Conservation (phyloP, 23 tunicate species). For the Halocynthia roretzi region DNA sequence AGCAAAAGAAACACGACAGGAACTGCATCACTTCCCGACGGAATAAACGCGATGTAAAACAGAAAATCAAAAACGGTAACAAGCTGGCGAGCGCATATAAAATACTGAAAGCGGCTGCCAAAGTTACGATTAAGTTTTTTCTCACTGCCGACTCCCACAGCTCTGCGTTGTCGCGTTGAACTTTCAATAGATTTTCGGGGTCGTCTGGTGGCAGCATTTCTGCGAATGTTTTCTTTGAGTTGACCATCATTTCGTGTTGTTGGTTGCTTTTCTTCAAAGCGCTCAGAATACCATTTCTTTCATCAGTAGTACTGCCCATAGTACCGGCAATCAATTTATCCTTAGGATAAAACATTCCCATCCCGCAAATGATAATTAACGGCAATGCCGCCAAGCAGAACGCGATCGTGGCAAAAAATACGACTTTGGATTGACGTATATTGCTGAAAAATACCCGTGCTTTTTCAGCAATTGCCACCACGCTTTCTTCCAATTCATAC, state of each 20-base stretch:
- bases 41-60: conserved; percentile 13
- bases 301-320: not conserved
- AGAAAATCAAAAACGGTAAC: conserved; percentile 13
- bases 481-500: too few species aligned
- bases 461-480: not conserved
- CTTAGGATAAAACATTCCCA: conserved; percentile 17
- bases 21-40: not conserved
- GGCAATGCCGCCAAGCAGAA: conserved; percentile 2
- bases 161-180: not conserved
- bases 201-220: not conserved
- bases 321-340: not conserved
- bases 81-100: conserved; percentile 10
- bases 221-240: not conserved
- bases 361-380: not conserved
- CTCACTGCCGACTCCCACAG: not conserved
- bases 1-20: conserved; percentile 1
- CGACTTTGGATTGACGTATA: conserved; percentile 17
- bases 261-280: not conserved
- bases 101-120: conserved; percentile 12
- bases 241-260: not conserved
- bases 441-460: conserved; percentile 21
- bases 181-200: not conserved
- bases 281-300: not conserved
- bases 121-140: conserved; percentile 9
- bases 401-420: not conserved